Evolutionary conservation across 1,140 invertebrate species (phyloP).

Genomic region (Neodiprion lecontei): DNA sequence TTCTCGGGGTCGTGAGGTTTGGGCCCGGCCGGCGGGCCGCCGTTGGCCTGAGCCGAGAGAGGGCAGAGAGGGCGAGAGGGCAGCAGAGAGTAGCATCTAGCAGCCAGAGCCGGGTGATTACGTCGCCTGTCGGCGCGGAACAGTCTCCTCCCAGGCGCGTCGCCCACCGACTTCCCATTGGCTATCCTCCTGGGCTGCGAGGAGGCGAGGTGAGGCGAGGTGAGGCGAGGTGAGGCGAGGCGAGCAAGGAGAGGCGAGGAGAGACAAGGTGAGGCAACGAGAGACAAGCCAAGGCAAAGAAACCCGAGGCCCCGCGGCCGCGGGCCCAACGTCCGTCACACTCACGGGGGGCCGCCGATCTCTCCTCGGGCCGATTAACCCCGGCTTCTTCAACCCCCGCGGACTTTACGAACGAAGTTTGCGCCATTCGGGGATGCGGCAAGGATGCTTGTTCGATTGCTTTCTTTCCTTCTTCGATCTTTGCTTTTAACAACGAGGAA

Average conservation of each 20-base stretch:
- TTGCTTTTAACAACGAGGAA: too few species aligned
- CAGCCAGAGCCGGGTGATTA: slow-evolving; percentile 55
- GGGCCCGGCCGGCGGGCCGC: slow-evolving; percentile 38
- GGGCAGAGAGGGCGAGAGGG: not conserved
- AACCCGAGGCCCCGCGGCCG: not conserved
- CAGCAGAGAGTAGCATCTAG: slow-evolving; percentile 26
- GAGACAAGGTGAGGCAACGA: not conserved
- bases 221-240: not conserved
- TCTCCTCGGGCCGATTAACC: too few species aligned
- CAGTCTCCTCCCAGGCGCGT: slow-evolving; percentile 59
- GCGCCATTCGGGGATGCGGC: too few species aligned
- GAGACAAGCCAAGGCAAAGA: not conserved
- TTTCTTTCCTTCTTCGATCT: too few species aligned
- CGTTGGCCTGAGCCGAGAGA: not conserved
- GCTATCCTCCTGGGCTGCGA: slow-evolving; percentile 22
- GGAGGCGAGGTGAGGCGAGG: not conserved
- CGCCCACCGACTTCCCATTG: slow-evolving; percentile 53
- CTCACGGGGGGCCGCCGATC: too few species aligned
- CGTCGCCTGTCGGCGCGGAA: slow-evolving; percentile 59
- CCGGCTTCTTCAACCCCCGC: too few species aligned
- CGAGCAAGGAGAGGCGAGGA: not conserved
- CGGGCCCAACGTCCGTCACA: too few species aligned
- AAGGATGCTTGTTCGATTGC: too few species aligned
- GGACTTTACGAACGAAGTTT: too few species aligned
- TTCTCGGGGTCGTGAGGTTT: slow-evolving; percentile 31